A percentile compares a stretch with the other conserved stretches of the same genome.
Evolutionary conservation across 2,113 vertebrate species (phyloP).

Genomic region (Anoura caudifer): DNA sequence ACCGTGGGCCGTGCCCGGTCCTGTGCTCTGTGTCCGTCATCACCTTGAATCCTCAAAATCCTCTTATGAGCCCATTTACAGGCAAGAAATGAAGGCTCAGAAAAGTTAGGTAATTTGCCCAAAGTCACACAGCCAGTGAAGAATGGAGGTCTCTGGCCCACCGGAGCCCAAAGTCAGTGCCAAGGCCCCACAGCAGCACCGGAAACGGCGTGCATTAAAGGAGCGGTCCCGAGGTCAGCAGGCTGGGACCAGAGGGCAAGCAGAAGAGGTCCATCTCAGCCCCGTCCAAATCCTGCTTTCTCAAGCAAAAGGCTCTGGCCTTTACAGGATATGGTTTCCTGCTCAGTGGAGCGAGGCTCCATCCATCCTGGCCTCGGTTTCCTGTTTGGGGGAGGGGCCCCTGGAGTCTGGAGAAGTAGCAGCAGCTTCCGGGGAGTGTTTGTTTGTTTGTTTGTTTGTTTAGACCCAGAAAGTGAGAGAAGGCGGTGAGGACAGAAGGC

Average conservation of each 20-base stretch:
- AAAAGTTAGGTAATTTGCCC: not conserved
- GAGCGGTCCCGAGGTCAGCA: not conserved
- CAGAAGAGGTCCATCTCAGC: not conserved
- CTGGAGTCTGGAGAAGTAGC: not conserved
- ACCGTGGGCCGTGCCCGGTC: no score
- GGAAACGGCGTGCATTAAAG: not conserved
- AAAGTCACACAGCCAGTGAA: not conserved
- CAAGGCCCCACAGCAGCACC: not conserved
- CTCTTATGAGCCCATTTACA: not conserved
- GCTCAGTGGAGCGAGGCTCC: not conserved
- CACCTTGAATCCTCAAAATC: not conserved
- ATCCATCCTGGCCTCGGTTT: not conserved
- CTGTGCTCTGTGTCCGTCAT: accelerated
- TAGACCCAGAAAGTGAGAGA: not conserved
- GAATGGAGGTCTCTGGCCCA: not conserved
- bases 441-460: not conserved
- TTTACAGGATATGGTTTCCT: not conserved
- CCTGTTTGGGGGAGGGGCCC: not conserved
- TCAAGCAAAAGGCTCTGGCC: not conserved
- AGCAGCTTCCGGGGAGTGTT: not conserved
- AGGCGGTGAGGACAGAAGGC: not conserved
- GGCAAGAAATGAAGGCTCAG: not conserved
- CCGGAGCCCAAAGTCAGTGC: not conserved
- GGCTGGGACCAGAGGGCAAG: not conserved
- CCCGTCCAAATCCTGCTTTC: not conserved